These are phyloP conservation scores for Petrocephalus zakoni DNA, from an alignment of 2,113 vertebrate genomes.

Conservation along the genomic window DNA sequence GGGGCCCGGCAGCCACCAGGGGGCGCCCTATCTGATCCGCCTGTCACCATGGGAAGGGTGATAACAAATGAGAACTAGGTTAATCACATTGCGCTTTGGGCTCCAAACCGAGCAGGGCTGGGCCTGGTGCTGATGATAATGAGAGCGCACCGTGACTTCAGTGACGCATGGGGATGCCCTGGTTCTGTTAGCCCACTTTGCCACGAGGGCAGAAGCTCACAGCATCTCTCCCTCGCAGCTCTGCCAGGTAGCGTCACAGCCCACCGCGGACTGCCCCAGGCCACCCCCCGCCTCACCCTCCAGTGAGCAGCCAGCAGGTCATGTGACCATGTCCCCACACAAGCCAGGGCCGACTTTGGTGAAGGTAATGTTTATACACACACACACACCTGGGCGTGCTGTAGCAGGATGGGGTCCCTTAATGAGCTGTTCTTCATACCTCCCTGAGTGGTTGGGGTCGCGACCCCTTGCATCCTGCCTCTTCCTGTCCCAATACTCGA, in stretches of 20 bases:
- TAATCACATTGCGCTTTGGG: too few relatives aligned
- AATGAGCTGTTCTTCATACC: not conserved
- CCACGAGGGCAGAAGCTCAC: not conserved
- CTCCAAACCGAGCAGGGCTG: too few relatives aligned
- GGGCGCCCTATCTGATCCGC: too few relatives aligned
- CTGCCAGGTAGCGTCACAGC: conserved; percentile 24
- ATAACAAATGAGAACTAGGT: too few relatives aligned
- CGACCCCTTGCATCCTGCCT: not conserved
- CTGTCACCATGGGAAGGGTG: too few relatives aligned
- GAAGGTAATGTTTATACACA: conserved; percentile 52
- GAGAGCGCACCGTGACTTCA: too few relatives aligned
- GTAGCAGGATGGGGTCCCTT: not conserved
- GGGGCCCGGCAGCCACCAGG: too few relatives aligned
- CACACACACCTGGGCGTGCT: not conserved
- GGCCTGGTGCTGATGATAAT: too few relatives aligned
- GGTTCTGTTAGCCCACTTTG: not conserved
- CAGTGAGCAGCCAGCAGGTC: conserved; percentile 46
- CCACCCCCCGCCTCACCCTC: conserved; percentile 32
- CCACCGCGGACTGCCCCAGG: conserved; percentile 67
- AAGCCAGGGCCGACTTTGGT: conserved; percentile 65
- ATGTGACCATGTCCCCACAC: conserved; percentile 44
- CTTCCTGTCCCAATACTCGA: not conserved
- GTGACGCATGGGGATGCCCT: not conserved
- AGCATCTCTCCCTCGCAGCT: not conserved
- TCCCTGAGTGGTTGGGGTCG: not conserved